Base-by-base conservation (phyloP, 2,797 vertebrate species). In the Morelia viridis region DNA sequence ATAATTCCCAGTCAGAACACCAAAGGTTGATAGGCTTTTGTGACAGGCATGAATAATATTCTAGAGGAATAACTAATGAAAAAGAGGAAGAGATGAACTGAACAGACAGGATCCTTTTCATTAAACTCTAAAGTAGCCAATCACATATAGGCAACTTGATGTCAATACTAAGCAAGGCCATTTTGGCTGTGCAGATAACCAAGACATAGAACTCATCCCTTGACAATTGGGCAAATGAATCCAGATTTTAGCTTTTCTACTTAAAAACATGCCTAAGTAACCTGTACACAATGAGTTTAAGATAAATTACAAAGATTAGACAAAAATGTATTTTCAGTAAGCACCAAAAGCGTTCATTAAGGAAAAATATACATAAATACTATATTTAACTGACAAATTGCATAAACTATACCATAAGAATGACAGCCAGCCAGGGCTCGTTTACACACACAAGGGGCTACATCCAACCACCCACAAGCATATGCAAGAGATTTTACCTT, bases 291-390 rank as follows among this genome's bases (percentile, higher is more conserved):
- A 92, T 96, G 91, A 90, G 95, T 88, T 93, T 50, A 92, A 86
- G 94, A 95, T 90, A 96, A 92, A 87, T 93, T 93, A 96, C 4
- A 92, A 93, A 92, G 94, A 96, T 96, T 60, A 89, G 83, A 95
- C n/a, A 96, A 96, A 91, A 96, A 95, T 35, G 91, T 89, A 64
- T 91, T 97, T 94, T 96, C 95, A 95, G 94, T 93, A 95, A 93
- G 92, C 35, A 88, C 56, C 11, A 91, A 91, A 83, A 93, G 87
- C 90, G 95, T 96, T 95, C 95, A 96, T 94, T 96, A 93, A 92
- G 94, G 92, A 92, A 95, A 88, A 88, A 93, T 94, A 94, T 95
- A 96, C 92, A 95, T 95, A 97, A 94, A 96, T 94, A 96, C 80
- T 95, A 93, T 60, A 87, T 87, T 85, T 85, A 92, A 90, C 46